Base-by-base conservation (phyloP, 2,797 vertebrate species). In the Podarcis lilfordi region DNA sequence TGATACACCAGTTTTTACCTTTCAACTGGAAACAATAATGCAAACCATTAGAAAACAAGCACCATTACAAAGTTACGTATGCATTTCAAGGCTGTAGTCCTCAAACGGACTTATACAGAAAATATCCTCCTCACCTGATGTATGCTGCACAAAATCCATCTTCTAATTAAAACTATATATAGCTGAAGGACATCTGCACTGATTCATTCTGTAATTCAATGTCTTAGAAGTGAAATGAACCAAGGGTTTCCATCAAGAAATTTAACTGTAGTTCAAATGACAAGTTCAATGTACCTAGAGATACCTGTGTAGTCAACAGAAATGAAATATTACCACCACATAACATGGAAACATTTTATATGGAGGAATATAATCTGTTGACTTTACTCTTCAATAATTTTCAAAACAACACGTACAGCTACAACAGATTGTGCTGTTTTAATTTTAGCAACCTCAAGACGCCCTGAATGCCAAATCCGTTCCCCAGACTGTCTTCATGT, bases 361-460 rank as follows among this genome's bases (percentile, higher is more conserved):
- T 55, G 11, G 32, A 75, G 59, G 32, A 25, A 64, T 13, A 27
- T 50, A 84, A 72, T 84, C 21, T 1, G 71, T 55, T 84, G 43
- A 32, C 23, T 23, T 72, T n/a, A n/a, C 29, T 71, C 29, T 40
- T 32, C 29, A 55, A n/a, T 82, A 29, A 82, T 68, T 72, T 32
- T 5, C n/a, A 72, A 25, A 84, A 68, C 29, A 29, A 23, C n/a
- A 72, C 27, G 13, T 25, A 21, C 74, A 32, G 45, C 10, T 84
- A 68, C 21, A 86, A 80, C 74, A 71, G 37, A 82, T 87, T 75
- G 64, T 75, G 79, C 25, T 87, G 59, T 79, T 25, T 4, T 81
- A 35, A 43, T 40, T n/a, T 81, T 81, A 87, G n/a, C 17, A 89
- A 69, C 7, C 9, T 37, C 23, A 83, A 45, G 55, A 82, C 17